phyloP scores from a whole-genome alignment of 2,888 invertebrate species.

The Argyresthia albistria region DNA sequence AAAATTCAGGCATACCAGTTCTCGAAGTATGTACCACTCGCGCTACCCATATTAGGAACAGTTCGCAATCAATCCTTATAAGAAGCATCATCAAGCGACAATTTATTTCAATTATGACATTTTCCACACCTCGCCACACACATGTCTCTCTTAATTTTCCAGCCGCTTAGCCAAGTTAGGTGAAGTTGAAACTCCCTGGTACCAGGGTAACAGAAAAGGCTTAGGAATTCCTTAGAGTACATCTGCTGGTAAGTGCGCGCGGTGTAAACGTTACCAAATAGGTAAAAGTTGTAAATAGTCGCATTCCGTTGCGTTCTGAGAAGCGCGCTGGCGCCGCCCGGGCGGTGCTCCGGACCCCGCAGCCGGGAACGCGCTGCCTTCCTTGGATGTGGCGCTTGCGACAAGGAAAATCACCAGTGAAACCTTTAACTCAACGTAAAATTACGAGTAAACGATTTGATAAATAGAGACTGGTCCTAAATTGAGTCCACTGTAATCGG shows the following conservation, averaged over 20 bases:
- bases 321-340: slow-evolving; percentile 48
- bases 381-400: not conserved
- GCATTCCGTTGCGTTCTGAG: slow-evolving; percentile 59
- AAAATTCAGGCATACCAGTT: too few relatives aligned
- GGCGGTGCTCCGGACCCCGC: slow-evolving; percentile 18
- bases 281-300: slow-evolving; percentile 68
- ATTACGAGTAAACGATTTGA: too few relatives aligned
- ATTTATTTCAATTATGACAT: not conserved
- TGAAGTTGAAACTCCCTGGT: not conserved
- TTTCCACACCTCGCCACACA: not conserved
- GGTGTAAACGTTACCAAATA: slow-evolving; percentile 40
- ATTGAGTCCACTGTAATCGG: too few relatives aligned
- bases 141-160: too few relatives aligned
- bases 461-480: too few relatives aligned
- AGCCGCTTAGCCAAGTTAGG: not conserved
- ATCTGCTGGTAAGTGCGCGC: not conserved
- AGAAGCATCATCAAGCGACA: not conserved
- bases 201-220: not conserved
- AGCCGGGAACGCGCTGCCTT: not conserved
- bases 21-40: too few relatives aligned
- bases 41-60: too few relatives aligned
- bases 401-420: not conserved
- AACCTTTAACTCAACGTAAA: too few relatives aligned
- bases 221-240: not conserved
- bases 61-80: too few relatives aligned